A percentile compares a stretch with the other conserved stretches of the same genome.
Conservation (phyloP, 2,113 vertebrate species). For the Nematolebias whitei region DNA sequence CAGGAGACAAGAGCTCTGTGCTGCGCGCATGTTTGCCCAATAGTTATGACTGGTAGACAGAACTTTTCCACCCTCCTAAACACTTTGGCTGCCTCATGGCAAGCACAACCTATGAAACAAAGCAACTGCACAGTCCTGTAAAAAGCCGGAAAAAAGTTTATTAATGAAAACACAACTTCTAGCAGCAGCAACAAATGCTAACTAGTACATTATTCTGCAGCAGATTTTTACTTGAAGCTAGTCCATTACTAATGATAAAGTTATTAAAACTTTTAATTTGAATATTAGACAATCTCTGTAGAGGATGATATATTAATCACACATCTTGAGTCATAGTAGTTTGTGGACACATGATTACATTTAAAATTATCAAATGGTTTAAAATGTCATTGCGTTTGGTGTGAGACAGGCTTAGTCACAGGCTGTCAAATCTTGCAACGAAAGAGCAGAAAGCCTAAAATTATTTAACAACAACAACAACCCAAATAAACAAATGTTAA, state of each 20-base stretch:
- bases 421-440: background rate
- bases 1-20: slow-evolving; percentile 67
- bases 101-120: slow-evolving; percentile 44
- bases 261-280: background rate
- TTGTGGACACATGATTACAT: background rate
- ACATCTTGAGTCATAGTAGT: background rate
- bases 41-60: slow-evolving; percentile 43
- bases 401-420: background rate
- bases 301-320: background rate
- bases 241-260: background rate
- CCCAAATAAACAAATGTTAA: background rate
- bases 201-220: background rate
- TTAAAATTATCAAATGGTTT: background rate
- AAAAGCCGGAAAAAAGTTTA: slow-evolving; percentile 22
- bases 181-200: background rate
- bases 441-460: background rate
- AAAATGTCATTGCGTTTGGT: slow-evolving; percentile 2
- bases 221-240: background rate
- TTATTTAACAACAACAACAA: no score
- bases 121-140: slow-evolving; percentile 19
- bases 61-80: slow-evolving; percentile 43
- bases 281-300: background rate
- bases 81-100: no score
- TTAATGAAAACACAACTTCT: background rate
- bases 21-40: slow-evolving; percentile 38